Evolutionary conservation across 2,888 invertebrate species (phyloP).

Genomic region (Drosophila pegasa): DNA sequence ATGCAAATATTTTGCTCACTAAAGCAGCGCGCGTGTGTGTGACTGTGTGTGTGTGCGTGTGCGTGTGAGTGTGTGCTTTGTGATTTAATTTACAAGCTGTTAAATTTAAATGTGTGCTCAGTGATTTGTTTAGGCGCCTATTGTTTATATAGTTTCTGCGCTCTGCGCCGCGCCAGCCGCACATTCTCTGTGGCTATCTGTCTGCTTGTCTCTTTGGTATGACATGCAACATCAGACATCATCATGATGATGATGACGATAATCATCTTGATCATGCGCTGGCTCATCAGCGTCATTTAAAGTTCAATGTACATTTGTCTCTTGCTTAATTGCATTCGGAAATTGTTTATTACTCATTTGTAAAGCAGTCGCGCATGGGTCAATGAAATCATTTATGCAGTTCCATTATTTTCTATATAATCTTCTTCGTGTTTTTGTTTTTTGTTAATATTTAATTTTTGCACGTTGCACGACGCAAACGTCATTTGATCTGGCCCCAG

Average conservation of each 20-base stretch:
- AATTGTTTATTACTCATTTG: constrained; percentile 73
- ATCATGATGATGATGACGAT: not conserved
- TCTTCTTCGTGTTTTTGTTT: constrained; percentile 4
- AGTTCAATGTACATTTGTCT: constrained; percentile 74
- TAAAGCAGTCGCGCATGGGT: constrained; percentile 54
- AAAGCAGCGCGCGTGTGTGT: constrained; percentile 11
- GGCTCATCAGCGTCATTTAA: constrained; percentile 47
- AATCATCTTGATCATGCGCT: constrained; percentile 23
- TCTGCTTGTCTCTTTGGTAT: constrained; percentile 1
- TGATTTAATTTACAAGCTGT: constrained; percentile 60
- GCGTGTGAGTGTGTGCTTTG: constrained; percentile 38
- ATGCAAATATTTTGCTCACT: constrained; percentile 59
- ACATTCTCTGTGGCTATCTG: constrained; percentile 1
- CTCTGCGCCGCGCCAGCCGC: constrained; percentile 1
- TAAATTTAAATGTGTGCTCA: constrained; percentile 51
- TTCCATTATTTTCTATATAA: constrained; percentile 40
- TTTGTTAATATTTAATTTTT: constrained; percentile 17
- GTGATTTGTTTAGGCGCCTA: constrained; percentile 49
- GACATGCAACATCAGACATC: constrained; percentile 44
- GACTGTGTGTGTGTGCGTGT: constrained; percentile 10
- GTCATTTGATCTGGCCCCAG: constrained; percentile 42
- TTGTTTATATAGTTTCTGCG: constrained; percentile 30
- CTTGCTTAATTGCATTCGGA: constrained; percentile 71
- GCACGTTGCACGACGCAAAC: constrained; percentile 23
- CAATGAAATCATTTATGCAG: constrained; percentile 69